These are phyloP conservation scores for Zophobas morio DNA, from an alignment of 1,140 invertebrate genomes.

Conservation along the genomic window DNA sequence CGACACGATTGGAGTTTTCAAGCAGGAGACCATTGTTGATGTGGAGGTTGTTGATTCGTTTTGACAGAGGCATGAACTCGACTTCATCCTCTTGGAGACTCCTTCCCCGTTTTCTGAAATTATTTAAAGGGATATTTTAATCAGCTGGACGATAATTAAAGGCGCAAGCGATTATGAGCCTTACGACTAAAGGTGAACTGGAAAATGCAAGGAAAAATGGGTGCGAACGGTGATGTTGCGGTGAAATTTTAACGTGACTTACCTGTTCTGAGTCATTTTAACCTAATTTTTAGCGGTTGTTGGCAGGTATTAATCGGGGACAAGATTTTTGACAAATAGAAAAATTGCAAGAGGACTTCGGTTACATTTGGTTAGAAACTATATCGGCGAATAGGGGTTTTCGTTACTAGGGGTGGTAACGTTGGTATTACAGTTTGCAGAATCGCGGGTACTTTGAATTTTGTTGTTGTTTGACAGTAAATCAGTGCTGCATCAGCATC, in stretches of 20 bases:
- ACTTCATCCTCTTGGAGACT: constrained; percentile 74
- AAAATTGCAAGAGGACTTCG: not conserved
- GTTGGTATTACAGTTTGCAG: constrained; percentile 3
- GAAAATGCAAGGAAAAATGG: not conserved
- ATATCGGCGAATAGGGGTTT: not conserved
- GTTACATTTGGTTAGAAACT: not conserved
- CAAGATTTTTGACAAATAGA: constrained; percentile 25
- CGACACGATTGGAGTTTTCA: constrained; percentile 49
- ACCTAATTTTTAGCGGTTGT: not conserved
- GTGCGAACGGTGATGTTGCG: not conserved
- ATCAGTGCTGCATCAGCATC: not conserved
- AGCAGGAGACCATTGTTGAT: constrained; percentile 71
- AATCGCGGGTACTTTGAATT: constrained; percentile 16
- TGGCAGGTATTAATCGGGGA: not conserved
- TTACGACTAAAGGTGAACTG: not conserved
- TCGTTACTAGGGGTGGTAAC: not conserved
- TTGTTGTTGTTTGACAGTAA: not conserved
- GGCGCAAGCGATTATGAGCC: not conserved
- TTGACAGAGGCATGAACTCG: constrained; percentile 84
- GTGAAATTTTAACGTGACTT: not conserved
- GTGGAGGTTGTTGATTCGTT: constrained; percentile 85
- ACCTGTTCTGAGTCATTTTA: constrained; percentile 56
- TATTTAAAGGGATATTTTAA: constrained; percentile 24
- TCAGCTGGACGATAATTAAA: constrained; percentile 2
- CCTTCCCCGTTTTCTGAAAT: constrained; percentile 76